phyloP scores from a whole-genome alignment of 2,113 vertebrate genomes.

The Paracanthobrama guichenoti region DNA sequence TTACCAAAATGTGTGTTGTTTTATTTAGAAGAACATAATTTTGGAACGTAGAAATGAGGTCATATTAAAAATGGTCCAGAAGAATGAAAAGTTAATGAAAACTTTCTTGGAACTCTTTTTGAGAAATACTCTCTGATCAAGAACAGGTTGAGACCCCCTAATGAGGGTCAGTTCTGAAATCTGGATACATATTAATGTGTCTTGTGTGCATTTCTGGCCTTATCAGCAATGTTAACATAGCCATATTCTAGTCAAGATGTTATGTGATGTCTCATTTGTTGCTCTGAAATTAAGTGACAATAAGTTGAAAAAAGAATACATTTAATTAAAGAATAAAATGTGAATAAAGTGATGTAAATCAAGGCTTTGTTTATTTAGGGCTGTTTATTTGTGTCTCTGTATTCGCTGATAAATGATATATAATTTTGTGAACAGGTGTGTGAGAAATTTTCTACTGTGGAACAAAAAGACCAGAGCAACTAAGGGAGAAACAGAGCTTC shows the following conservation, averaged over 20 bases:
- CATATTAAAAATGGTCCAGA: not conserved
- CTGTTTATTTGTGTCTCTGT: not conserved
- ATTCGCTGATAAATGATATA: not conserved
- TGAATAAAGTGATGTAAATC: not conserved
- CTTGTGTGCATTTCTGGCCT: not conserved
- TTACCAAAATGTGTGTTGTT: not conserved
- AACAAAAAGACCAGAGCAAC: constrained; percentile 43
- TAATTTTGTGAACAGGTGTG: constrained; percentile 5
- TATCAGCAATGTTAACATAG: too few relatives aligned
- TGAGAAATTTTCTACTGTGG: not conserved
- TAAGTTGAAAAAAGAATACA: too few relatives aligned
- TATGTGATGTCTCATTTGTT: not conserved
- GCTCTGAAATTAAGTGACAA: not conserved
- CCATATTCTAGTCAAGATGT: not conserved
- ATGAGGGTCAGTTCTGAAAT: not conserved
- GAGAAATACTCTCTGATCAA: not conserved
- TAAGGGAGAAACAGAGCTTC: constrained; percentile 48
- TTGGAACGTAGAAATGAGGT: not conserved
- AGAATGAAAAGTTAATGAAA: not conserved
- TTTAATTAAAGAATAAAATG: not conserved
- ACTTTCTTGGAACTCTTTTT: not conserved
- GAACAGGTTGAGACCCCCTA: not conserved
- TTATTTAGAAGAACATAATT: not conserved
- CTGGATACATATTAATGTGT: not conserved
- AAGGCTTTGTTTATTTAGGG: not conserved